Conservation (phyloP, 2,797 vertebrate species). For the Anguilla megastoma region DNA sequence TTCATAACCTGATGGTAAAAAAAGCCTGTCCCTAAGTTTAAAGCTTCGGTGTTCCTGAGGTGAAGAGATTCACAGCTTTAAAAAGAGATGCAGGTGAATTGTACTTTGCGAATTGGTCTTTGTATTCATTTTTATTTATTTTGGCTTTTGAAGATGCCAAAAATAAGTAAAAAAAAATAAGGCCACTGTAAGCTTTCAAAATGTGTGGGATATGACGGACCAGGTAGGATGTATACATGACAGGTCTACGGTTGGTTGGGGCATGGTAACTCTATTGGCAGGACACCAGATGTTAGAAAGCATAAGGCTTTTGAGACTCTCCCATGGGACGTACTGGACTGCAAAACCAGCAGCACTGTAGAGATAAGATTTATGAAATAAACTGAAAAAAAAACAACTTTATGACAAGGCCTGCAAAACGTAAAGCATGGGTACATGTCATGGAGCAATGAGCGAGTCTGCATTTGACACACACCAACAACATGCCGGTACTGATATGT, state of each 20-base stretch:
- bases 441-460: neutral
- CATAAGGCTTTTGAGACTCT: neutral
- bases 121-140: neutral
- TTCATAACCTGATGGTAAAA: neutral
- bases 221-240: neutral
- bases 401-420: slow-evolving; percentile 47
- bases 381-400: slow-evolving; percentile 32
- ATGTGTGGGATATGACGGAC: neutral
- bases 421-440: neutral
- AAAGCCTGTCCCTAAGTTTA: neutral
- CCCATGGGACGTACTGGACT: slow-evolving; percentile 3
- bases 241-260: neutral
- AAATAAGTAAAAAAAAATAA: neutral
- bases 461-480: neutral
- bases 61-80: neutral
- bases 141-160: neutral
- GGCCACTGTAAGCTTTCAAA: neutral
- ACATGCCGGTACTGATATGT: neutral
- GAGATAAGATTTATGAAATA: neutral
- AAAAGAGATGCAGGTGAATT: neutral
- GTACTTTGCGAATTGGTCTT: neutral
- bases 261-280: neutral
- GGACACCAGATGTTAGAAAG: slow-evolving; percentile 15
- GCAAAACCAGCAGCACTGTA: slow-evolving; percentile 9
- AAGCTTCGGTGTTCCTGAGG: neutral